Evolutionary conservation across 2,113 vertebrate species (phyloP), one percentile per base, ranked within the genome.

Genomic region (Ardeotis arabs): DNA sequence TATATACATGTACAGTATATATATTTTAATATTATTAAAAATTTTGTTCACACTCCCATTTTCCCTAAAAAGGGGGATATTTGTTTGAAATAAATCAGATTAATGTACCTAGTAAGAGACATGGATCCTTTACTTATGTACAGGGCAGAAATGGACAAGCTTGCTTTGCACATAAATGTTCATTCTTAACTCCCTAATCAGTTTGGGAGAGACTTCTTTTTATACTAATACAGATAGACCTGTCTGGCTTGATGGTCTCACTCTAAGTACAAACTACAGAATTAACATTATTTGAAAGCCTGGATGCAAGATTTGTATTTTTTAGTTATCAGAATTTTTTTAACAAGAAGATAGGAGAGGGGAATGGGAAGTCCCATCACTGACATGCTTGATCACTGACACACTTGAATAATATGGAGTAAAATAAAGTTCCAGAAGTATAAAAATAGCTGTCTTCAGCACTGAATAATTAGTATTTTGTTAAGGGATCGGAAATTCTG

Each of bases 161-260:
- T 53, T 90, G 29, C 62, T 22, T 49, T 45, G 44, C 18, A 20
- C 1, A 1, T 28, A 45, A 78, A 14, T 68, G 28, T 17, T 72
- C 1, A 10, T 50, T 19, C 14, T 83, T 66, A 60, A 45, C 77
- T 37, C 23, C 28, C 50, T 27, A 28, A 6, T 66, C 39, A 27
- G 11, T 69, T 27, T 91, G 19, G 11, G 24, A 91, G 24, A 70
- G 16, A 67, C 13, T 72, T 52, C 4, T 90, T 81, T 74, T 56
- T 41, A 16, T 0, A 0, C 17, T 84, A 12, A 24, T 59, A 64
- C 31, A 74, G 12, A 29, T 44, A 55, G n/a, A 53, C 8, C 15
- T 63, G 13, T 77, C n/a, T 74, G 19, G 41, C 53, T 86, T 53
- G 17, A 73, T 31, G 33, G 29, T 67, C 24, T 91, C 23, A 47